Conservation (phyloP, 2,113 vertebrate genomes). For the Anarhynchus alexandrinus region DNA sequence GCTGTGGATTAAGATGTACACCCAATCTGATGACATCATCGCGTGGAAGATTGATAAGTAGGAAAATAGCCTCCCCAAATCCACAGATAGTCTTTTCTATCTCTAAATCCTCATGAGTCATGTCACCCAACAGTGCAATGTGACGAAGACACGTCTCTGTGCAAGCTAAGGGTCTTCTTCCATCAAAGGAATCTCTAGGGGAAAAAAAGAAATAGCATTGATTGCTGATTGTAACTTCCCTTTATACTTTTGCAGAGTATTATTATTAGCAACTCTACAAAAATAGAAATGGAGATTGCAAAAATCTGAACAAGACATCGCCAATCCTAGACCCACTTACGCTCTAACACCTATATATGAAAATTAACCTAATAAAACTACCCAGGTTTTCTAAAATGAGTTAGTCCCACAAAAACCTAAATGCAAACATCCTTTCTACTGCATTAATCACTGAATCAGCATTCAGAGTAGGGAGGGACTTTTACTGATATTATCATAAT, state of each 20-base stretch:
- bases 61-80: constrained; percentile 4
- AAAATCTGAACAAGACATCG: background rate
- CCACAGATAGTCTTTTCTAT: constrained; percentile 49
- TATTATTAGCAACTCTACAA: background rate
- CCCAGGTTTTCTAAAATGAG: background rate
- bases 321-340: background rate
- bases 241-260: background rate
- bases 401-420: background rate
- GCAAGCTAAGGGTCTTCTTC: constrained; percentile 74
- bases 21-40: constrained; percentile 1
- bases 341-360: background rate
- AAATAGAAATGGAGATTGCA: background rate
- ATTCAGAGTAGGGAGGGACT: background rate
- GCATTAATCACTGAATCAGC: background rate
- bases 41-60: background rate
- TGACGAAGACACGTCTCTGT: background rate
- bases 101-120: constrained; percentile 19
- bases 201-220: background rate
- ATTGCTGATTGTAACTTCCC: background rate
- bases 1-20: background rate
- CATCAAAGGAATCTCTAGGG: constrained; percentile 86
- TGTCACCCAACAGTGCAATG: background rate
- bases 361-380: background rate
- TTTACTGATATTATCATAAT: background rate
- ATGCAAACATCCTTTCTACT: background rate